phyloP scores from a whole-genome alignment of 2,113 vertebrate species.

The Ophiodon elongatus region DNA sequence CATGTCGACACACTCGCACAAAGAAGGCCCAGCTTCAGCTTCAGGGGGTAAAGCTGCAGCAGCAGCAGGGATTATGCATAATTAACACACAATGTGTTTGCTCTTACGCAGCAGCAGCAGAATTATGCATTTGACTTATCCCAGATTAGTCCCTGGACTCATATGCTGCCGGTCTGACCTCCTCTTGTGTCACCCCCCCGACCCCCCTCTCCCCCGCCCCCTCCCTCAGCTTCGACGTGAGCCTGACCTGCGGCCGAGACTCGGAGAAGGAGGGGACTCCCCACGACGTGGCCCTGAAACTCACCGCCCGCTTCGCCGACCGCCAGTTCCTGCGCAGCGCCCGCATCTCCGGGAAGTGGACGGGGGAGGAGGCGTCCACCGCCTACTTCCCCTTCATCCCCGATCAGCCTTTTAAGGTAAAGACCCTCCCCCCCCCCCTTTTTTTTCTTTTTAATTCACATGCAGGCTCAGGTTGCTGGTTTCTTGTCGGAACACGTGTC shows the following conservation, averaged over 20 bases:
- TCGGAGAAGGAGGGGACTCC: slow-evolving; percentile 86
- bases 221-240: slow-evolving; percentile 91
- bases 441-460: no score
- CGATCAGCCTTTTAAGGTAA: slow-evolving; percentile 98
- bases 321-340: slow-evolving; percentile 94
- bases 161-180: slow-evolving; percentile 11
- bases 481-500: background rate
- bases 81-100: slow-evolving; percentile 51
- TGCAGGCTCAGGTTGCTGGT: background rate
- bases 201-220: background rate
- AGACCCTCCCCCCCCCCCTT: no score
- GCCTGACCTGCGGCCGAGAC: slow-evolving; percentile 91
- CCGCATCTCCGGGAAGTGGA: slow-evolving; percentile 92
- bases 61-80: slow-evolving; percentile 65
- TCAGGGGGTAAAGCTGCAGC: background rate
- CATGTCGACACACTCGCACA: background rate
- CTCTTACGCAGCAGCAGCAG: slow-evolving; percentile 57
- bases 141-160: slow-evolving; percentile 59
- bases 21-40: slow-evolving; percentile 23
- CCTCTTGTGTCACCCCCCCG: background rate
- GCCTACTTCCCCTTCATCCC: slow-evolving; percentile 98
- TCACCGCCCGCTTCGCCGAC: slow-evolving; percentile 92
- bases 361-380: slow-evolving; percentile 91
- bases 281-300: slow-evolving; percentile 93
- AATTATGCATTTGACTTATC: slow-evolving; percentile 61